Percentiles rank a stretch among this genome's conserved stretches.
phyloP scores from a whole-genome alignment of 2,888 invertebrate genomes.

The Microctonus aethiopoides region DNA sequence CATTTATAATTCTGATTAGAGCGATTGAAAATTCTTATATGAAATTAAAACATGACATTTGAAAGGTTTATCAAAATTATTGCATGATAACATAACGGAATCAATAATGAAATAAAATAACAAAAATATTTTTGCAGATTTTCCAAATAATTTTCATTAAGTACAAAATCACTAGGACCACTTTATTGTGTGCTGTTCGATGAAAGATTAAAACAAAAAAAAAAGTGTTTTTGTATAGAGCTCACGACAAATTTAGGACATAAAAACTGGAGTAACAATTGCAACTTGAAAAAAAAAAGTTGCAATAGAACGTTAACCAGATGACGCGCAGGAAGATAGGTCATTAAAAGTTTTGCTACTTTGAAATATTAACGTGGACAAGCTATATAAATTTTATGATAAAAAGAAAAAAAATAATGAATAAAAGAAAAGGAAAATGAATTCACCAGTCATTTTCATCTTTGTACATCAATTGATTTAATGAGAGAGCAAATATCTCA shows the following conservation, averaged over 20 bases:
- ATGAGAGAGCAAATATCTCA: background rate
- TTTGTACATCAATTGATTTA: background rate
- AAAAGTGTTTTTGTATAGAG: background rate
- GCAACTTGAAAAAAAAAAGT: conserved; percentile 1
- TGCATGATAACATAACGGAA: no score
- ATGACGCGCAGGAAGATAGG: conserved; percentile 10
- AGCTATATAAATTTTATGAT: background rate
- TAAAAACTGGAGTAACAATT: background rate
- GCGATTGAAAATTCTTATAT: no score
- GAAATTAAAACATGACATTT: no score
- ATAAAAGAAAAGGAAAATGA: no score
- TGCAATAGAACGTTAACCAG: conserved; percentile 5
- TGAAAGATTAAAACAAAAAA: background rate
- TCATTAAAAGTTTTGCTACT: conserved; percentile 25
- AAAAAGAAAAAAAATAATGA: no score
- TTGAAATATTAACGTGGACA: background rate
- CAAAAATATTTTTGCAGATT: no score
- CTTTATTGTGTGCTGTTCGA: background rate
- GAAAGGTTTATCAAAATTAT: no score
- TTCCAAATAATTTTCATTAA: no score
- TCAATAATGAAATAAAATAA: no score
- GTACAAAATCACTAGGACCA: no score
- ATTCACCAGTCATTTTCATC: no score
- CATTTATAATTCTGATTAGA: no score
- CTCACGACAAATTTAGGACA: background rate